Percentiles rank a stretch among this genome's conserved stretches.
phyloP scores from a whole-genome alignment of 2,113 vertebrate species.

The Hucho hucho region DNA sequence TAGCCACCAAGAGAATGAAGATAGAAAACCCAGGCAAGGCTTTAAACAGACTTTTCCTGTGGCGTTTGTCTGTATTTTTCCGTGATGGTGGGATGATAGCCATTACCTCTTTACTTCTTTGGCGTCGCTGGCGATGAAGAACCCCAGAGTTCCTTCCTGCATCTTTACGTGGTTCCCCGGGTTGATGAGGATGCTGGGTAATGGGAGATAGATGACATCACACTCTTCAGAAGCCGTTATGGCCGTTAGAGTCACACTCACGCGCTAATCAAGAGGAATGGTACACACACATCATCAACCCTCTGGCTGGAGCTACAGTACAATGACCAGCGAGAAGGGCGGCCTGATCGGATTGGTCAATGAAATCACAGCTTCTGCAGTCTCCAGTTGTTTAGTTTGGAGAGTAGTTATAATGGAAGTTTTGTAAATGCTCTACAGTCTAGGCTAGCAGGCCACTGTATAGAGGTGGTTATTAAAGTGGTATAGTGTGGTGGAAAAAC shows the following conservation, averaged over 20 bases:
- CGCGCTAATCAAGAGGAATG: constrained; percentile 82
- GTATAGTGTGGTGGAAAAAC: neutral
- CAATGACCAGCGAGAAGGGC: neutral
- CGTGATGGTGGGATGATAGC: neutral
- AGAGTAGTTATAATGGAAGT: too few species aligned
- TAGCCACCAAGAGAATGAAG: too few species aligned
- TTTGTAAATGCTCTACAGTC: too few species aligned
- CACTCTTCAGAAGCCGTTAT: constrained; percentile 33
- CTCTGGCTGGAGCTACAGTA: neutral
- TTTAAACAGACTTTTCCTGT: neutral
- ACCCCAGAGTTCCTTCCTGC: constrained; percentile 98
- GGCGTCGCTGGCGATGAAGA: constrained; percentile 99
- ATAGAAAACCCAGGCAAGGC: too few species aligned
- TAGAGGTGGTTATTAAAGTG: too few species aligned
- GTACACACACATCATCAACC: constrained; percentile 63
- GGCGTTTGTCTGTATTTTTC: neutral
- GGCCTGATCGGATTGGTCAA: neutral
- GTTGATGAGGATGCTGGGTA: constrained; percentile 98
- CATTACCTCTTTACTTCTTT: constrained; percentile 99
- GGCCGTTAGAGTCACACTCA: constrained; percentile 38
- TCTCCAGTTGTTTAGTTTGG: neutral
- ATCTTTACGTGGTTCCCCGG: constrained; percentile 98
- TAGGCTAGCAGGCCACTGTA: too few species aligned
- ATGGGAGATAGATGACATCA: constrained; percentile 64
- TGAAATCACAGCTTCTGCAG: neutral